A percentile compares a stretch with the other conserved stretches of the same genome.
Evolutionary conservation across 2,797 vertebrate genomes (phyloP).

Genomic region (Phrynocephalus vlangalii): DNA sequence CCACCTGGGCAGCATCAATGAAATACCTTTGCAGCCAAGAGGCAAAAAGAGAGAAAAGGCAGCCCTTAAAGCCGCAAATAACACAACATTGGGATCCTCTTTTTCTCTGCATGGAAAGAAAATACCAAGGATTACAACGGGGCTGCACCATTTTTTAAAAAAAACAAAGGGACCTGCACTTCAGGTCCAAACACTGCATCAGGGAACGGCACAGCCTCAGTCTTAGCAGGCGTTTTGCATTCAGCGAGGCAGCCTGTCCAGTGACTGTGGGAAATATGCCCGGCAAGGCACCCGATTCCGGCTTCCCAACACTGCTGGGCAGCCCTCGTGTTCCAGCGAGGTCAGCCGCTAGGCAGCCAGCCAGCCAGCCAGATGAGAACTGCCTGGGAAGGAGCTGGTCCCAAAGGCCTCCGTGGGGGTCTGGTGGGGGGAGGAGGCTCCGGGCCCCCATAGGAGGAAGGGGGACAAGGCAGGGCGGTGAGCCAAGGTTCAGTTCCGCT

Average conservation of each 20-base stretch:
- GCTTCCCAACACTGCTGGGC: not conserved
- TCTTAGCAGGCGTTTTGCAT: not conserved
- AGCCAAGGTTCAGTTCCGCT: slow-evolving; percentile 79
- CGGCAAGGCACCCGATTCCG: not conserved
- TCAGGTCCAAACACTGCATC: not conserved
- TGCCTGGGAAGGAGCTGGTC: too few species aligned
- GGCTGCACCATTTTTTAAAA: not conserved
- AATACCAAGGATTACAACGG: not conserved
- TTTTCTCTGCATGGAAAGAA: not conserved
- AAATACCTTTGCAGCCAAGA: not conserved
- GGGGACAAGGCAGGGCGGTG: not conserved
- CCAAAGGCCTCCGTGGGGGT: not conserved
- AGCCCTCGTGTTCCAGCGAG: not conserved
- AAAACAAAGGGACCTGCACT: accelerated
- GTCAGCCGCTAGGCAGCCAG: not conserved
- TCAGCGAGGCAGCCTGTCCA: not conserved
- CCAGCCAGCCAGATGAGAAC: not conserved
- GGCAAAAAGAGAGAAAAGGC: not conserved
- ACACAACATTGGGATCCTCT: not conserved
- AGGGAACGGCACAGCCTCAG: not conserved
- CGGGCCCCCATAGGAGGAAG: not conserved
- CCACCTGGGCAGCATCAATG: not conserved
- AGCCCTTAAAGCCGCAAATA: not conserved
- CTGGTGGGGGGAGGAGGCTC: not conserved
- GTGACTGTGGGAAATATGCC: not conserved